A percentile compares a stretch with the other conserved stretches of the same genome.
phyloP scores from a whole-genome alignment of 1,140 invertebrate species.

The Plectrocnemia conspersa region DNA sequence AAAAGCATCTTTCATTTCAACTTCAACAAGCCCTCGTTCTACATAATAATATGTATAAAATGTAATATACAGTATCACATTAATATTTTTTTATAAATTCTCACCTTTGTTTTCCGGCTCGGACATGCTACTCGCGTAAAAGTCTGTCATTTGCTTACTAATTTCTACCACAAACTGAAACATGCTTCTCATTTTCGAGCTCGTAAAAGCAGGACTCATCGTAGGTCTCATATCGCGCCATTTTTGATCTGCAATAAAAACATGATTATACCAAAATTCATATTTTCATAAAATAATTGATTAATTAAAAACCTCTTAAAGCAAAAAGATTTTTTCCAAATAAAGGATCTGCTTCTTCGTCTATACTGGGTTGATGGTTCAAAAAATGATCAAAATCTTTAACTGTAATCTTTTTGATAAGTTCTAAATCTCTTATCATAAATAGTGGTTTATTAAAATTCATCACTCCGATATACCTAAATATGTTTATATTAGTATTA shows the following conservation, averaged over 20 bases:
- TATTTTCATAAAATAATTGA: neutral
- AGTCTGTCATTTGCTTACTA: constrained; percentile 32
- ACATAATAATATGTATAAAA: neutral
- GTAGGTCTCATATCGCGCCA: constrained; percentile 49
- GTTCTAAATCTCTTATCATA: constrained; percentile 55
- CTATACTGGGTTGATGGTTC: constrained; percentile 50
- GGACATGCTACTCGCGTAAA: no score
- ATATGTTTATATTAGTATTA: no score
- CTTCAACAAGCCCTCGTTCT: neutral
- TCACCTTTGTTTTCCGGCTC: no score
- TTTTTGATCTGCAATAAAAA: constrained; percentile 33
- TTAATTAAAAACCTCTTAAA: constrained; percentile 45
- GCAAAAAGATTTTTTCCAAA: constrained; percentile 51
- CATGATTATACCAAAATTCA: neutral
- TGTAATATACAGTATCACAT: neutral
- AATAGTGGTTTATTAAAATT: constrained; percentile 43
- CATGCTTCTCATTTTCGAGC: constrained; percentile 48
- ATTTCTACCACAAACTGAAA: constrained; percentile 40
- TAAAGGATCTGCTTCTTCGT: constrained; percentile 49
- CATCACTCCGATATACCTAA: neutral
- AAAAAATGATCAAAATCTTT: constrained; percentile 64
- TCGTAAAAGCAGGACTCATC: constrained; percentile 49
- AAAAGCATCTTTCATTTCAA: neutral
- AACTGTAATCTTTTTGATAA: constrained; percentile 56
- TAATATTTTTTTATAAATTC: neutral